These are phyloP conservation scores for Platysternon megacephalum DNA, from an alignment of 2,113 vertebrate species.

Conservation along the genomic window DNA sequence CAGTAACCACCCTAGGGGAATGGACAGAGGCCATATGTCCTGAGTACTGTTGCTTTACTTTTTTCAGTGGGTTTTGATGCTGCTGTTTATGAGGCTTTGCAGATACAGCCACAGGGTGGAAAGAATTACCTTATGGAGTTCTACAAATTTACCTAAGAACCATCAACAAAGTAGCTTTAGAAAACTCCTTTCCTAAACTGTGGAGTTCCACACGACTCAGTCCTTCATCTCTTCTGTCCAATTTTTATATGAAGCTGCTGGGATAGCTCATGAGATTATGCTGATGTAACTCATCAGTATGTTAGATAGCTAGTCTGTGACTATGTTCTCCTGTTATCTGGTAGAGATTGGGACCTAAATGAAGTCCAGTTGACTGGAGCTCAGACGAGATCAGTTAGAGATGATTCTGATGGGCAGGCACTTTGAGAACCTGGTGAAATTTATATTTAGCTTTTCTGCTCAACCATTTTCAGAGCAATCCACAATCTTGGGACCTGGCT, in stretches of 20 bases:
- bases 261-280: constrained; percentile 15
- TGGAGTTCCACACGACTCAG: neutral
- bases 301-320: constrained; percentile 47
- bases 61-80: neutral
- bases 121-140: neutral
- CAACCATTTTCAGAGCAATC: constrained; percentile 13
- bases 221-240: neutral
- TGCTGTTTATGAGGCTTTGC: neutral
- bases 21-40: neutral
- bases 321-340: constrained; percentile 31
- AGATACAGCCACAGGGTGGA: neutral
- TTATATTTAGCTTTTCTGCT: constrained; percentile 39
- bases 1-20: neutral
- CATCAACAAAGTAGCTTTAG: neutral
- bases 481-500: neutral
- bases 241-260: constrained; percentile 34
- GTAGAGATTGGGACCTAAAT: constrained; percentile 53
- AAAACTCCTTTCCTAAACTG: neutral
- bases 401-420: constrained; percentile 44
- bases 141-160: neutral
- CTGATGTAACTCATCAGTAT: constrained; percentile 38
- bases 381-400: constrained; percentile 46
- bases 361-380: constrained; percentile 60
- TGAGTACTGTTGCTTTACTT: neutral
- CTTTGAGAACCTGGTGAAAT: constrained; percentile 42